A percentile compares a stretch with the other conserved stretches of the same genome.
phyloP scores from a whole-genome alignment of 2,888 invertebrate genomes.

The Tuberolachnus salignus region DNA sequence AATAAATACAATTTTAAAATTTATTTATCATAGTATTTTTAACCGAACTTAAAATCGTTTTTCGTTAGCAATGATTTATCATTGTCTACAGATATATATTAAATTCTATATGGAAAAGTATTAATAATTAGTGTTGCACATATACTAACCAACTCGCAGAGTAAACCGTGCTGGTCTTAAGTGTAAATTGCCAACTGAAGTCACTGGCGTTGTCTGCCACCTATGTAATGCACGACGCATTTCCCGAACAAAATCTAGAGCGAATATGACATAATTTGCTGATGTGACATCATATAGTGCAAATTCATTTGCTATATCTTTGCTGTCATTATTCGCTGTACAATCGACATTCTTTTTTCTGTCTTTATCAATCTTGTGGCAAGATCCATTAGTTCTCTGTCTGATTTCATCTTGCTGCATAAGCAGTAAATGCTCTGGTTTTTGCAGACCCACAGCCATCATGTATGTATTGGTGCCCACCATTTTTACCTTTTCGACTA shows the following conservation, averaged over 20 bases:
- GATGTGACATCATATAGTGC: conserved; percentile 16
- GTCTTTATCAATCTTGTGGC: background rate
- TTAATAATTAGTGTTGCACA: background rate
- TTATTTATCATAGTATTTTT: too few relatives aligned
- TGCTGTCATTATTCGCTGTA: background rate
- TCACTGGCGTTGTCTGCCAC: background rate
- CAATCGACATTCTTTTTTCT: background rate
- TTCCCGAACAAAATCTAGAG: conserved; percentile 29
- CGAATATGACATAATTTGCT: conserved; percentile 27
- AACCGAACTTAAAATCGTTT: too few relatives aligned
- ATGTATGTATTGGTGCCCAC: conserved; percentile 87
- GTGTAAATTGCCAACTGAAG: background rate
- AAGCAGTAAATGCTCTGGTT: background rate
- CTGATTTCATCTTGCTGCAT: background rate
- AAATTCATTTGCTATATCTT: background rate
- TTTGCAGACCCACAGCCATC: conserved; percentile 78
- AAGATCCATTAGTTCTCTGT: background rate
- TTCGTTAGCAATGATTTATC: too few relatives aligned
- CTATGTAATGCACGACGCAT: conserved; percentile 9
- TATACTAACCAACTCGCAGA: conserved; percentile 38
- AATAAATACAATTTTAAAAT: too few relatives aligned
- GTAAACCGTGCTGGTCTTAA: conserved; percentile 5
- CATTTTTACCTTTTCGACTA: conserved; percentile 90
- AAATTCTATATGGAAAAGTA: background rate
- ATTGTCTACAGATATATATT: too few relatives aligned